Base-by-base conservation (phyloP, 2,888 invertebrate genomes). In the Amblyjoppa fuscipennis region DNA sequence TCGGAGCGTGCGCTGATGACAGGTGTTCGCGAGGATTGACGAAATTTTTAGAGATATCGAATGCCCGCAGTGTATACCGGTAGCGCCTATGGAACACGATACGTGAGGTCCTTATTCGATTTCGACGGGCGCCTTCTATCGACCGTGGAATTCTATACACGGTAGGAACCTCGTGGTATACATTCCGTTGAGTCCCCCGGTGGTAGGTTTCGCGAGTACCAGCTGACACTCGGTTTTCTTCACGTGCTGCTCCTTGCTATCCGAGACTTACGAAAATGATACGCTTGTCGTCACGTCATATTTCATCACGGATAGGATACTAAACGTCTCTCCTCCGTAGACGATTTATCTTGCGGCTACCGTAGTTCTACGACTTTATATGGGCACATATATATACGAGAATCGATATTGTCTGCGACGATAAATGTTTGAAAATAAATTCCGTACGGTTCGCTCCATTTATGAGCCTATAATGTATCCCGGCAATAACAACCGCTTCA, bases 11-110 rank as follows among this genome's bases (percentile, higher is more conserved):
- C 87, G 88, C 85, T 84, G 88, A 86, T 88, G 90, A 91, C 90
- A 91, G 91, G 87, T 91, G 90, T 90, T 68, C 87, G 86, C 88
- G 74, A 68, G 53, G 71, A 56, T 74, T 68, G 76, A 83, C 31
- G 53, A 74, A 84, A 81, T 84, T 84, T 74, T 34, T 61, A 49
- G 77, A 88, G 89, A 88, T 91, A 93, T 93, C 92, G 89, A 90
- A 89, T 93, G 86, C 87, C 92, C 70, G 78, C 81, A 88, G 92
- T 92, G 92, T 93, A 93, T 93, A 92, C 92, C 92, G 87, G 93
- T 93, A 93, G 93, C 92, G 80, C 69, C 56, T 71, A 84, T 89
- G 92, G 85, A 93, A 93, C 84, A 86, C 87, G 90, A 93, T 91
- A 90, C 88, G 83, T 25, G 51, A 61, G 87, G 64, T 64, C 68